These are phyloP conservation scores for Lordiphosa mommai DNA, from an alignment of 1,140 invertebrate genomes.

Conservation along the genomic window DNA sequence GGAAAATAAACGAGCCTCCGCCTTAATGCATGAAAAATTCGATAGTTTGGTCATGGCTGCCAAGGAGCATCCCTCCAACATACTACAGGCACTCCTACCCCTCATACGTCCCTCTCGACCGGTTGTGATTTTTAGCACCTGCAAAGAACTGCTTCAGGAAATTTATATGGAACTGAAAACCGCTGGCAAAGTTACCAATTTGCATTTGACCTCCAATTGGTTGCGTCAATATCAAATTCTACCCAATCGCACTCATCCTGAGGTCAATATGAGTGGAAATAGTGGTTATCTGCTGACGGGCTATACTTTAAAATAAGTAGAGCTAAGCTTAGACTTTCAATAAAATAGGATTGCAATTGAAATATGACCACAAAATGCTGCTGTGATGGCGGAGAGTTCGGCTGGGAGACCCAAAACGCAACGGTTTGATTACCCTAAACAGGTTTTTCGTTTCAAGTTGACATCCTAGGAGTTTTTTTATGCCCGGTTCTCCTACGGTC, in stretches of 20 bases:
- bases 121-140: slow-evolving; percentile 90
- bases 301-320: slow-evolving; percentile 80
- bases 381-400: too few species aligned
- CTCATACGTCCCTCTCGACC: slow-evolving; percentile 89
- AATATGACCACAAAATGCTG: too few species aligned
- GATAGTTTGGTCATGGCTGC: slow-evolving; percentile 89
- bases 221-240: slow-evolving; percentile 94
- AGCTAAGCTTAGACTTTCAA: too few species aligned
- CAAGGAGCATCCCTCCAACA: slow-evolving; percentile 91
- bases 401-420: too few species aligned
- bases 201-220: slow-evolving; percentile 92
- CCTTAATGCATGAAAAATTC: slow-evolving; percentile 83
- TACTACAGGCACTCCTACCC: slow-evolving; percentile 86
- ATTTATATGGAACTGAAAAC: slow-evolving; percentile 88
- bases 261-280: slow-evolving; percentile 87
- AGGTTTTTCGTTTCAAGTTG: too few species aligned
- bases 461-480: too few species aligned
- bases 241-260: slow-evolving; percentile 90
- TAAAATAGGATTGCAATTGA: too few species aligned
- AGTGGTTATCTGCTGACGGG: slow-evolving; percentile 89
- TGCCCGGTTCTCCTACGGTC: too few species aligned
- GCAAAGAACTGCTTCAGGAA: slow-evolving; percentile 90
- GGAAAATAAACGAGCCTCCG: slow-evolving; percentile 83
- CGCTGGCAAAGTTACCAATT: slow-evolving; percentile 84
- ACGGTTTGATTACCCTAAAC: too few species aligned